Evolutionary conservation across 2,113 vertebrate genomes (phyloP).

Genomic region (Hippocampus mohnikei): DNA sequence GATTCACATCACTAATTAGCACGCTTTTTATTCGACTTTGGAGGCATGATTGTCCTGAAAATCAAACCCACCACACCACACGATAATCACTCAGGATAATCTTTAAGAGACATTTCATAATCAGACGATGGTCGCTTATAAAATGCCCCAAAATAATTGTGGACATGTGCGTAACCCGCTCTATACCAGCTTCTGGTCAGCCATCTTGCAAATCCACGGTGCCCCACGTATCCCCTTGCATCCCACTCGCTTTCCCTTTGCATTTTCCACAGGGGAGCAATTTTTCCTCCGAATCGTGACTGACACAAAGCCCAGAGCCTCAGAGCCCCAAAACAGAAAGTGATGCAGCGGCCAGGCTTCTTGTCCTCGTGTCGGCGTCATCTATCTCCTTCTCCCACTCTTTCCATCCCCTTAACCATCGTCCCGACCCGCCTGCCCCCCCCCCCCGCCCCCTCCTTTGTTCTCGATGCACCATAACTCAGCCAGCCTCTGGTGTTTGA

Average conservation of each 20-base stretch:
- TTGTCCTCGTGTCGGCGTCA: conserved; percentile 61
- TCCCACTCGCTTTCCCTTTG: conserved; percentile 49
- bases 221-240: conserved; percentile 58
- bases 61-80: too few species aligned
- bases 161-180: conserved; percentile 37
- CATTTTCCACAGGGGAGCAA: conserved; percentile 60
- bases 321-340: conserved; percentile 55
- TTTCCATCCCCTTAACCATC: conserved; percentile 58
- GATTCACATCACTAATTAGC: too few species aligned
- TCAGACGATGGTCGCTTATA: neutral
- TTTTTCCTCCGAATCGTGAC: conserved; percentile 63
- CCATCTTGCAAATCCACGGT: conserved; percentile 62
- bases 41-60: too few species aligned
- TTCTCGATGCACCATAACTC: conserved; percentile 70
- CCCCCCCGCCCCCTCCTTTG: conserved; percentile 56
- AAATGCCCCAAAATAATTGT: neutral
- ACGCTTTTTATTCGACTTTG: too few species aligned
- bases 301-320: conserved; percentile 62
- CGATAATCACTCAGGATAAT: too few species aligned
- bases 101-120: neutral
- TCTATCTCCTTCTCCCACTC: conserved; percentile 64
- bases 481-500: conserved; percentile 62
- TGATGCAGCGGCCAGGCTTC: conserved; percentile 55
- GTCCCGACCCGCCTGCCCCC: conserved; percentile 32
- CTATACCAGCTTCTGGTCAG: conserved; percentile 73